Base-by-base conservation (phyloP, 2,888 invertebrate genomes). In the Zygothrica quintamaculata region DNA sequence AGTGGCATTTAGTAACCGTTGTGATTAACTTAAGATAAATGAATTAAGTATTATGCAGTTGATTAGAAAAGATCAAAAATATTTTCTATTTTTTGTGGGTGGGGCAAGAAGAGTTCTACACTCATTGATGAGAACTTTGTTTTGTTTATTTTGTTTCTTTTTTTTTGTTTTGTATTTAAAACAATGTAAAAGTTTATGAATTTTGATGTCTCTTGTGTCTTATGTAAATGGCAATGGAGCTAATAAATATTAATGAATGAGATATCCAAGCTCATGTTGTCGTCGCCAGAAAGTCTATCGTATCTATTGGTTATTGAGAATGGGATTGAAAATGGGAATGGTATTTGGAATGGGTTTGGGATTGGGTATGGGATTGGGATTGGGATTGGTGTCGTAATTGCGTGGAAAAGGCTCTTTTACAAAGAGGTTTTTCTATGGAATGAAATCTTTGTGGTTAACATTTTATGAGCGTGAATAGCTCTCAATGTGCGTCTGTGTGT, bases 211-310 rank as follows among this genome's bases (percentile, higher is more conserved):
- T 52, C 47, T 70, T 65, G 65, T 72, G 55, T 29, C 26, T 67
- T 72, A 72, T 72, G 72, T 39, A 56, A 67, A 72, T 72, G 47
- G 9, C 15, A 34, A 15, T 44, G 5, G 47, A 50, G 8, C 31
- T 67, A 72, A 72, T 72, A 72, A 72, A 72, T 72, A 67, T 72
- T 72, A 56, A 72, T 72, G 72, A 72, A 67, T 47, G 50, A 56
- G 59, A 59, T 62, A 67, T 56, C 52, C 37, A 67, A 52, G 72
- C 62, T 72, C 72, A 72, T 72, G 67, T 72, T 52, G 71, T 62
- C 53, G 80, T 72, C 80, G 80, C 80, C 80, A 80, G 64, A 65
- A 31, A 50, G 80, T 80, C 80, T 80, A 65, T n/a, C 74, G 59
- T 29, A 34, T 9, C 7, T 1, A n/a, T 9, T n/a, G n/a, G 29